Evolutionary conservation across 2,888 invertebrate species (phyloP).

Genomic region (Epirrhoe tristata): DNA sequence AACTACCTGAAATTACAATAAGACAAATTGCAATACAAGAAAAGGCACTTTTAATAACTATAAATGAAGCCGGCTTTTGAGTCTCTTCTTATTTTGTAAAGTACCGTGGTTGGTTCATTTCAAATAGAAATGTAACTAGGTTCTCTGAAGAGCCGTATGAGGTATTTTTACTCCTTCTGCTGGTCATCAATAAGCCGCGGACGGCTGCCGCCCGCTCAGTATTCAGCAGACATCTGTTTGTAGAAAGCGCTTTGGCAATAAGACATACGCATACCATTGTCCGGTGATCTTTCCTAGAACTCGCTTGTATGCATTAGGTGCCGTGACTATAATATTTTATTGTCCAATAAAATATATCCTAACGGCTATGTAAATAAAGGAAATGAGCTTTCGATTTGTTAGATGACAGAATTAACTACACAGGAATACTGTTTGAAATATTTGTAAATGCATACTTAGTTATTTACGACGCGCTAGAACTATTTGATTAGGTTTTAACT

Average conservation of each 20-base stretch:
- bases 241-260: slow-evolving; percentile 85
- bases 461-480: slow-evolving; percentile 22
- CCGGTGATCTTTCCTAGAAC: slow-evolving; percentile 83
- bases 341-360: slow-evolving; percentile 43
- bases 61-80: too few species aligned
- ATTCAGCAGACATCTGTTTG: slow-evolving; percentile 73
- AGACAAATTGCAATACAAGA: neutral
- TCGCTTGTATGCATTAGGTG: slow-evolving; percentile 71
- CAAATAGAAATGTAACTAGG: slow-evolving; percentile 8
- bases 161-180: slow-evolving; percentile 21
- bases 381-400: slow-evolving; percentile 40
- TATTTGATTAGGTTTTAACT: slow-evolving; percentile 35
- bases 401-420: slow-evolving; percentile 27
- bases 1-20: neutral
- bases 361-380: slow-evolving; percentile 39
- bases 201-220: slow-evolving; percentile 61
- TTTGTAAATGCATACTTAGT: slow-evolving; percentile 14
- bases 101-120: neutral
- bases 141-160: slow-evolving; percentile 13
- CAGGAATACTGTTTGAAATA: slow-evolving; percentile 24
- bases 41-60: neutral
- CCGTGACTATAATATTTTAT: slow-evolving; percentile 70
- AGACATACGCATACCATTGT: slow-evolving; percentile 77
- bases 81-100: neutral
- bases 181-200: slow-evolving; percentile 57